Evolutionary conservation across 2,888 invertebrate genomes (phyloP), one percentile per base, ranked within the genome.

Genomic region (Drosophila subsilvestris): DNA sequence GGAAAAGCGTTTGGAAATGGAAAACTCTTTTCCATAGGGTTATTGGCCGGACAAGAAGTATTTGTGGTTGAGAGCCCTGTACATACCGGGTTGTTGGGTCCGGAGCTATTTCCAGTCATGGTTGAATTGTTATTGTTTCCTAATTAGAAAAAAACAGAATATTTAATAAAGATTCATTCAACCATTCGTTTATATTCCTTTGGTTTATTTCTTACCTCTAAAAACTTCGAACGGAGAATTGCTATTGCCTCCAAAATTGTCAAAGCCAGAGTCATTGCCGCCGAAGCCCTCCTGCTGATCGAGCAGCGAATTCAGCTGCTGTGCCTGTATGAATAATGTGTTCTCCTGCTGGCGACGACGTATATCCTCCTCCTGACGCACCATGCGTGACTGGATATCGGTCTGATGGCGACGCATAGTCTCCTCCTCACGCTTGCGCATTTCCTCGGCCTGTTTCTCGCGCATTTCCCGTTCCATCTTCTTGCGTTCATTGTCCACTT

Each of bases 321-420:
- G 94, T 1, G 94, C 94, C 93, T 97, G 97, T 94, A 97, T 96
- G 83, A 97, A 97, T 71, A 97, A 93, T 79, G 95, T 96, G 92
- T 97, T 97, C 93, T 97, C 97, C 92, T 97, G 96, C 90, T 97
- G 97, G 18, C 97, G 93, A 78, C 97, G 94, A 57, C 96, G 94
- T 90, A 97, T 93, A 91, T 97, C 97, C 91, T 97, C 97, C 90
- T 97, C 97, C 92, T 96, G 96, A 57, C 94, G 94, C 68, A 95
- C 93, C 94, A 97, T 96, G 75, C 96, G 94, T 82, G 94, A 93
- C 77, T 95, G 94, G 93, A 97, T 95, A 90, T 96, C 96, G 90
- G 95, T 95, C 90, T 96, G 95, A 87, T 96, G 95, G 9, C 96
- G 94, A 83, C 88, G 93, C 90, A 95, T 93, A 80, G 93, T 93